Evolutionary conservation across 2,888 invertebrate species (phyloP).

Genomic region (Yponomeuta plumbellus): DNA sequence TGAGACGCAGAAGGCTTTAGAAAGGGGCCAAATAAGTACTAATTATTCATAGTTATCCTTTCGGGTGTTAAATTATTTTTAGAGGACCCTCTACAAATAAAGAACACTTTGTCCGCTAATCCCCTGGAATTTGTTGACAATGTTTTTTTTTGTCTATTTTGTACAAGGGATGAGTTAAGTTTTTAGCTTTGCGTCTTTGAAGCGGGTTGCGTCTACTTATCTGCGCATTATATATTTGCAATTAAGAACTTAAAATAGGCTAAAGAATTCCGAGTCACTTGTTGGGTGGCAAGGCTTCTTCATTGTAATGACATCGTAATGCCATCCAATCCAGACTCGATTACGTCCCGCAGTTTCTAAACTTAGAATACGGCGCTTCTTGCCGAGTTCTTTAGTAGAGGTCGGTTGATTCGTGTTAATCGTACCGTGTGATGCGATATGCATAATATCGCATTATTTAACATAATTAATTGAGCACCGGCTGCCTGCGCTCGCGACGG

Average conservation of each 20-base stretch:
- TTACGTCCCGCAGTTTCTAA: neutral
- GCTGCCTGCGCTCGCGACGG: constrained; percentile 27
- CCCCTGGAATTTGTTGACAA: constrained; percentile 32
- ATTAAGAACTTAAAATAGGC: constrained; percentile 20
- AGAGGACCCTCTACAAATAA: constrained; percentile 23
- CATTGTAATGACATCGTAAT: neutral
- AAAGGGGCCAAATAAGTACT: constrained; percentile 23
- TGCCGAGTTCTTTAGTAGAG: neutral
- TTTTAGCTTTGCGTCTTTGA: constrained; percentile 29
- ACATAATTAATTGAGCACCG: constrained; percentile 66
- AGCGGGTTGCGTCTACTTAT: constrained; percentile 43
- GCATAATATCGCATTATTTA: constrained; percentile 70
- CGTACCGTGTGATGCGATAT: constrained; percentile 63
- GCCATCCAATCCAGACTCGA: constrained; percentile 19
- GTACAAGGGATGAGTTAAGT: constrained; percentile 20
- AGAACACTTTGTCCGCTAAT: constrained; percentile 31
- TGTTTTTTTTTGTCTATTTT: constrained; percentile 18
- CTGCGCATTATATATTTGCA: constrained; percentile 30
- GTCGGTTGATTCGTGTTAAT: constrained; percentile 31
- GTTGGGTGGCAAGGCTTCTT: constrained; percentile 22
- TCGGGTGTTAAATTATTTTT: constrained; percentile 31
- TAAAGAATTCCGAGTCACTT: constrained; percentile 16
- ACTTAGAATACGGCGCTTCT: no score
- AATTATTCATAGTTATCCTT: constrained; percentile 39
- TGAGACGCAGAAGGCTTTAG: constrained; percentile 16